phyloP scores from a whole-genome alignment of 2,113 vertebrate species.

The Megalops atlanticus region DNA sequence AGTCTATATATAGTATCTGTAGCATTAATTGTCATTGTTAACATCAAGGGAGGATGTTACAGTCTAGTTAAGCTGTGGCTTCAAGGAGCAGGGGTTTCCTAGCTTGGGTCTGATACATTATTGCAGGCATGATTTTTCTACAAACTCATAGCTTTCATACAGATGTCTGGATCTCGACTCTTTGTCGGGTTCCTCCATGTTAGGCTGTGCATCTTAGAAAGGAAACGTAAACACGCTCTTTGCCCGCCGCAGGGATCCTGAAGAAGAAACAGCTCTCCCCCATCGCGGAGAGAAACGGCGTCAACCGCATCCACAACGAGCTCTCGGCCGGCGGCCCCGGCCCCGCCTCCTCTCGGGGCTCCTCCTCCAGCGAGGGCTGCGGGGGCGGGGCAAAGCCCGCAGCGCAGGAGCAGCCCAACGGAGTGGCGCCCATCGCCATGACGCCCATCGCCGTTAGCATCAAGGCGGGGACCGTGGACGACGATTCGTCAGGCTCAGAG shows the following conservation, averaged over 20 bases:
- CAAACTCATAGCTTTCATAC: background rate
- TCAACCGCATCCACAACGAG: conserved; percentile 73
- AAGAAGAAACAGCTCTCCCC: conserved; percentile 85
- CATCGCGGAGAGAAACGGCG: conserved; percentile 79
- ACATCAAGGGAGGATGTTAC: too few relatives aligned
- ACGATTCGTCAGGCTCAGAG: conserved; percentile 93
- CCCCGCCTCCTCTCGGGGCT: conserved; percentile 68
- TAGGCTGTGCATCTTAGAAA: background rate
- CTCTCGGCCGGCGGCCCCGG: conserved; percentile 57
- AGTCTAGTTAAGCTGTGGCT: too few relatives aligned
- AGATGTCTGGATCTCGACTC: background rate
- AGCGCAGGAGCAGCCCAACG: conserved; percentile 76
- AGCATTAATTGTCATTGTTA: too few relatives aligned
- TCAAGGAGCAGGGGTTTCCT: too few relatives aligned
- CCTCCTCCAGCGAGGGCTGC: conserved; percentile 73
- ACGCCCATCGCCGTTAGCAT: conserved; percentile 82
- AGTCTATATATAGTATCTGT: too few relatives aligned
- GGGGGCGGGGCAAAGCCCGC: conserved; percentile 59
- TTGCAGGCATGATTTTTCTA: background rate
- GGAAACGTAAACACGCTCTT: background rate
- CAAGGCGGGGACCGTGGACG: conserved; percentile 81
- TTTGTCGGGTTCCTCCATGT: background rate
- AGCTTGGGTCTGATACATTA: too few relatives aligned
- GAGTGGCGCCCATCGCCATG: conserved; percentile 72
- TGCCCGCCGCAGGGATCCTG: conserved; percentile 76